Evolutionary conservation across 2,113 vertebrate genomes (phyloP).

Genomic region (Pholis gunnellus): DNA sequence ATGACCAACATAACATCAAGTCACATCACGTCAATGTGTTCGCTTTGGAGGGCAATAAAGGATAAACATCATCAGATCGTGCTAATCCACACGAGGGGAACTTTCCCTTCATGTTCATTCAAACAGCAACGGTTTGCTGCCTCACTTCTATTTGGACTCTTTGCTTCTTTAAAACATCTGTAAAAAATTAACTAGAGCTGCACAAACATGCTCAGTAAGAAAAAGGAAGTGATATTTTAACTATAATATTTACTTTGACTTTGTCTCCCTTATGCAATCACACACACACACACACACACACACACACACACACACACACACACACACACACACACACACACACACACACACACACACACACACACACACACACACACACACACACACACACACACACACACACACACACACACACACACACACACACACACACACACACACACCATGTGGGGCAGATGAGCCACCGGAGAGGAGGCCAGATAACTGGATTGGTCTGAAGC

Average conservation of each 20-base stretch:
- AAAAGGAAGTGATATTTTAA: background rate
- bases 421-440: background rate
- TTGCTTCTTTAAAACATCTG: background rate
- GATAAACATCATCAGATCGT: fast-evolving
- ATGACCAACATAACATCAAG: constrained; percentile 40
- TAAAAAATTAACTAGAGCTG: background rate
- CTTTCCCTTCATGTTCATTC: background rate
- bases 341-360: too few relatives aligned
- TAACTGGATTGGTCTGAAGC: constrained; percentile 4
- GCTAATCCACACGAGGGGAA: background rate
- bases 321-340: too few relatives aligned
- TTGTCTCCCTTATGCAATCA: background rate
- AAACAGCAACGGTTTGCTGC: background rate
- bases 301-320: too few relatives aligned
- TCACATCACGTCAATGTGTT: constrained; percentile 21
- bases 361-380: too few relatives aligned
- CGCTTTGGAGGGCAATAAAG: background rate
- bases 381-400: too few relatives aligned
- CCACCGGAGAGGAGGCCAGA: constrained; percentile 8
- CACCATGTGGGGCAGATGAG: constrained; percentile 9
- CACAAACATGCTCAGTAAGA: background rate
- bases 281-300: too few relatives aligned
- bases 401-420: background rate
- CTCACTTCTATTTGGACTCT: background rate
- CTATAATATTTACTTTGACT: too few relatives aligned